Percentiles rank a stretch among this genome's conserved stretches.
Evolutionary conservation across 2,888 invertebrate species (phyloP).

Genomic region (Andrena camellia): DNA sequence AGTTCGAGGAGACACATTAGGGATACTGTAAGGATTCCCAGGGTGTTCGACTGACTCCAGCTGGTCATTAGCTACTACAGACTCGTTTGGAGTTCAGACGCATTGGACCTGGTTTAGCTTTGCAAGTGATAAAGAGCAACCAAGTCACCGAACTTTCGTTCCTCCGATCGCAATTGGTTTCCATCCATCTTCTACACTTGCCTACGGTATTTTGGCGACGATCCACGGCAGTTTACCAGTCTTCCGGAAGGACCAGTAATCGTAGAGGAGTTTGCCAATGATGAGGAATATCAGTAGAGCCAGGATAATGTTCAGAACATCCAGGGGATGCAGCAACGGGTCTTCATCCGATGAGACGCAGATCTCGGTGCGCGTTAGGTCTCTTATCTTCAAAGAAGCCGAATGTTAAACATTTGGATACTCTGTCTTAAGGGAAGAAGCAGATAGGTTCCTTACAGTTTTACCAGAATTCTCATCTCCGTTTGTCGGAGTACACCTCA

Average conservation of each 20-base stretch:
- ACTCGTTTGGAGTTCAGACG: too few species aligned
- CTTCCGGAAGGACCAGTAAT: conserved; percentile 92
- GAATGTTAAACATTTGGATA: background rate
- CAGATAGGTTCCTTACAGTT: conserved; percentile 85
- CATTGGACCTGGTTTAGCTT: too few species aligned
- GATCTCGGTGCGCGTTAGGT: conserved; percentile 89
- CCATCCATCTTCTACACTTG: background rate
- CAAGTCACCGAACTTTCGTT: background rate
- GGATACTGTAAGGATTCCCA: background rate
- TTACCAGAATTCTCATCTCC: conserved; percentile 88
- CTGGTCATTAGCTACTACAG: too few species aligned
- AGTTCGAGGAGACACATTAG: background rate
- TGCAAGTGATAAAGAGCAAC: too few species aligned
- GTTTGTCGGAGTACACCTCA: conserved; percentile 89
- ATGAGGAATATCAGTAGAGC: conserved; percentile 90
- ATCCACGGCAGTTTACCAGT: conserved; percentile 94
- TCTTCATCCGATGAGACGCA: conserved; percentile 87
- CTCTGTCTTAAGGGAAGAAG: background rate
- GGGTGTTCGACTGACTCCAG: too few species aligned
- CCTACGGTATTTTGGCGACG: conserved; percentile 91
- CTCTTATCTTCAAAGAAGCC: conserved; percentile 88
- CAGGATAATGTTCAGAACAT: conserved; percentile 90
- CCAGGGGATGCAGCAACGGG: conserved; percentile 89
- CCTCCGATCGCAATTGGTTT: background rate
- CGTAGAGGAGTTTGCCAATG: conserved; percentile 91